A percentile compares a stretch with the other conserved stretches of the same genome.
Evolutionary conservation across 2,113 vertebrate species (phyloP).

Genomic region (Sinocyclocheilus rhinocerous): DNA sequence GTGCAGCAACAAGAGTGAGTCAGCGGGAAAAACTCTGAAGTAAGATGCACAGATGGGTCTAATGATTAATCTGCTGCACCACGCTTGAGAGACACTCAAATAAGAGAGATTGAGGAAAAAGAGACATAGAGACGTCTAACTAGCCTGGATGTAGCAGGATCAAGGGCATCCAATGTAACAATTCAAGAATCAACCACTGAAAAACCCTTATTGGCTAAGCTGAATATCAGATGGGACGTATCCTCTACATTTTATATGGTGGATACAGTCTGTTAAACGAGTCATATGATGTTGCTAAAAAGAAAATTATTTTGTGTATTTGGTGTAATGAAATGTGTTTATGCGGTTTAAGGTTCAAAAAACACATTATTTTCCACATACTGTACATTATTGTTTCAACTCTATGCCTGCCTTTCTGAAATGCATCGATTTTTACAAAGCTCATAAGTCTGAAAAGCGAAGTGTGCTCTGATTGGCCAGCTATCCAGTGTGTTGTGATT

Average conservation of each 20-base stretch:
- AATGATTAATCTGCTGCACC: conserved; percentile 71
- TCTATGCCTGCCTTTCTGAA: too few species aligned
- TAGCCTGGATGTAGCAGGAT: background rate
- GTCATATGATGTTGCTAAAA: too few species aligned
- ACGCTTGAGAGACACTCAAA: background rate
- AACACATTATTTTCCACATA: too few species aligned
- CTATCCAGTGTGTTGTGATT: too few species aligned
- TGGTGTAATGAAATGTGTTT: too few species aligned
- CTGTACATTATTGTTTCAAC: too few species aligned
- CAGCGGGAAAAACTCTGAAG: conserved; percentile 48
- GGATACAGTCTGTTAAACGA: too few species aligned
- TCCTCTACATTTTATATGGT: background rate
- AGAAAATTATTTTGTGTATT: too few species aligned
- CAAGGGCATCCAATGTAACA: background rate
- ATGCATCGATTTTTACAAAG: too few species aligned
- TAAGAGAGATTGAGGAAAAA: conserved; percentile 34
- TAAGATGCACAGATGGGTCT: conserved; percentile 42
- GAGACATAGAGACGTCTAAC: conserved; percentile 32
- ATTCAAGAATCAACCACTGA: background rate
- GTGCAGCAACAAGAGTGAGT: conserved; percentile 28
- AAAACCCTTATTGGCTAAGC: background rate
- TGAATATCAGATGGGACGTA: background rate
- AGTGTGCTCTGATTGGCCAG: too few species aligned
- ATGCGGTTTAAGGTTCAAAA: too few species aligned
- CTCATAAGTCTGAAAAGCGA: too few species aligned